Base-by-base conservation (phyloP, 2,888 invertebrate genomes). In the Acleris holmiana region DNA sequence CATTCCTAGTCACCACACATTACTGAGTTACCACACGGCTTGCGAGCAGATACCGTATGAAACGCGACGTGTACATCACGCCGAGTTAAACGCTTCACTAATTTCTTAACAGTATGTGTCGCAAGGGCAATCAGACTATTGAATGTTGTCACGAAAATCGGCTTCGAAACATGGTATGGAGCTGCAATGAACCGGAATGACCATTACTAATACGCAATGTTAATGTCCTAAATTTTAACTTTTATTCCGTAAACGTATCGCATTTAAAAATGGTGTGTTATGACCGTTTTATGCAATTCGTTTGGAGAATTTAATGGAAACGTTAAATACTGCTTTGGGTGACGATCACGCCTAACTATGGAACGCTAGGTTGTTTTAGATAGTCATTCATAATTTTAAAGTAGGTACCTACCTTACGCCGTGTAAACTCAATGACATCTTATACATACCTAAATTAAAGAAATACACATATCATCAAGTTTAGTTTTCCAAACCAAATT, bases 101-200 rank as follows among this genome's bases (percentile, higher is more conserved):
- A 47, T 59, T 65, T 59, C 64, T 60, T 55, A 59, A 65, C 21
- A 18, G 51, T 17, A 40, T 35, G 19, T 65, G 59, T 46, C 21
- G 64, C 49, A 65, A 65, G 44, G 35, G 19, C 47, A 57, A 62
- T 51, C 61, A 41, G 55, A 29, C 54, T 59, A 61, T 61, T 40
- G 59, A 54, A 41, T 49, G 59, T 49, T 65, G 65, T 60, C 65
- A 65, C 60, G 65, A 35, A 55, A 49, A 50, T 59, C 23, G 48
- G 17, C 23, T 18, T 18, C 56, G 57, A 18, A 48, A 21, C 46
- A n/a, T 47, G 47, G 47, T 58, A 23, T 48, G 53, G 51, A 13
- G 48, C 23, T 4, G 23, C 25, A 21, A 46, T 40, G 40, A 40
- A 35, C 44, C 17, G 23, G 21, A 41, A 23, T 3, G 13, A 8